Evolutionary conservation across 2,113 vertebrate species (phyloP), one percentile per base, ranked within the genome.

Genomic region (Pluvialis apricaria): DNA sequence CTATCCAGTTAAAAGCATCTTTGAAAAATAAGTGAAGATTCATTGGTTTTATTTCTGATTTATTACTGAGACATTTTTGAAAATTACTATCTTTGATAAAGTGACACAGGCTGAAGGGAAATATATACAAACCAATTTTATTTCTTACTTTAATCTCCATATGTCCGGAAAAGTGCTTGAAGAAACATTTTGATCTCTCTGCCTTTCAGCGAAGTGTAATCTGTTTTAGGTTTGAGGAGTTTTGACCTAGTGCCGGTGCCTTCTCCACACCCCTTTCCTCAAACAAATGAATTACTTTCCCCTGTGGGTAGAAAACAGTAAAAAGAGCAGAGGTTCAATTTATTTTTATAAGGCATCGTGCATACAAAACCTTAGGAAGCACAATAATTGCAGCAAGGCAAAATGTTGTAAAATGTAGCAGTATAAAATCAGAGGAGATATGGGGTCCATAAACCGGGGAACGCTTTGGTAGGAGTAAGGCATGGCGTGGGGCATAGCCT

Each of bases 51-150:
- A 86, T 92, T 94, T 84, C 88, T 96, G 75, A 95, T 92, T 92
- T 96, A 98, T 97, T 96, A 93, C 55, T 38, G 61, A 90, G 71
- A 83, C 88, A 90, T 73, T 95, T 97, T 97, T 97, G 82, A 79
- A 97, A 80, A 96, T 87, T n/a, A 94, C 88, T 97, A 18, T 92
- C 55, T 96, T 81, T 90, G 61, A 94, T 83, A 93, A 96, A 96
- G 75, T 95, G 88, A 86, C 83, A 77, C 70, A 86, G 83, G 70
- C 90, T 93, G 87, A 97, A 97, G 91, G 82, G 64, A 96, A 96
- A 94, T 92, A 94, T 70, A 91, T 66, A 96, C 92, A 95, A 94
- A 83, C 78, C 20, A 89, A 79, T 97, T 84, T 96, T 70, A 65
- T 87, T 97, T 94, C 64, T 68, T 58, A 96, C 51, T 95, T 92